Evolutionary conservation across 2,888 invertebrate species (phyloP), one percentile per base, ranked within the genome.

Genomic region (Hecatera dysodea): DNA sequence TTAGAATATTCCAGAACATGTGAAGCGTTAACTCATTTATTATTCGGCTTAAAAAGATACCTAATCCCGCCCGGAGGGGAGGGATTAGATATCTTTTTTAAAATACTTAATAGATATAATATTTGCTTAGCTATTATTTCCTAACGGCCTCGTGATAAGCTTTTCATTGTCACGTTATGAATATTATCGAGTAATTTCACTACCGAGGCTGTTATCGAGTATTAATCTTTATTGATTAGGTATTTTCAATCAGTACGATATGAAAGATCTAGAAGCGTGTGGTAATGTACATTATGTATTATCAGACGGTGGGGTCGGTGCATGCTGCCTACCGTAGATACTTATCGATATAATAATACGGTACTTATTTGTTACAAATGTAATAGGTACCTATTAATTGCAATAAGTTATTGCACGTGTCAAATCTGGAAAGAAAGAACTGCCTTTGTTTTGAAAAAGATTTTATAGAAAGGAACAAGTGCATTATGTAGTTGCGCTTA

Each of bases 101-200:
- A 36, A 22, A n/a, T 33, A 39, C 3, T 1, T n/a, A n/a, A n/a
- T n/a, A n/a, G n/a, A n/a, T n/a, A n/a, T n/a, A n/a, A 53, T 36
- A 29, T 68, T 50, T 24, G 56, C 24, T 24, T 1, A 39, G 15
- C 24, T 27, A 66, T 66, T 12, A 66, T 48, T 29, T 48, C 27
- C 1, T 6, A 55, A 60, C 60, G 53, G 39, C 62, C 57, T 75
- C 69, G 70, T 75, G 70, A 75, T 75, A 75, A 48, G 12, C 11
- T 52, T 50, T 67, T 69, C 57, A 70, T 12, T 75, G 70, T 60
- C 59, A 55, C 8, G 4, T 44, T 39, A 29, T 36, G 19, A 75
- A 69, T 75, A 52, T 52, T 74, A 62, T 62, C 61, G 50, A 36
- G 24, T 42, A 5, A 72, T 56, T 72, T 39, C 36, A 12, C 12